Evolutionary conservation across 2,888 invertebrate genomes (phyloP).

Genomic region (Glomeris marginata): DNA sequence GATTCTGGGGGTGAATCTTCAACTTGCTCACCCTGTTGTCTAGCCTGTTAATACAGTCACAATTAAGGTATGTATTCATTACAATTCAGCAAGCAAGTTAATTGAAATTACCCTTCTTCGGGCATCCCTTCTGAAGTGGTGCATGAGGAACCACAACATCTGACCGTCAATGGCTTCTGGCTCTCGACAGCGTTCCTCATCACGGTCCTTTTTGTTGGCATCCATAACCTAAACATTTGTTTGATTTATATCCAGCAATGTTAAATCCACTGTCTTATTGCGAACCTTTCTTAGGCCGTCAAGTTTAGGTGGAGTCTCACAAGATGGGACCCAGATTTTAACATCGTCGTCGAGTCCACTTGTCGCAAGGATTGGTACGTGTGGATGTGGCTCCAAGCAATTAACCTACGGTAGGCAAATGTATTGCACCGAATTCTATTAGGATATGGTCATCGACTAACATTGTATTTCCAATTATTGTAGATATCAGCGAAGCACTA

Average conservation of each 20-base stretch:
- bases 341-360: conserved; percentile 83
- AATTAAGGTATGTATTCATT: neutral
- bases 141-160: conserved; percentile 38
- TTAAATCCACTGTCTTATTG: conserved; percentile 6
- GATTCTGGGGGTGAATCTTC: conserved; percentile 11
- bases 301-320: conserved; percentile 38
- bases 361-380: conserved; percentile 70
- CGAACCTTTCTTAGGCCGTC: conserved; percentile 33
- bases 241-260: conserved; percentile 2
- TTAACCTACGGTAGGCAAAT: conserved; percentile 50
- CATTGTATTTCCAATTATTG: conserved; percentile 10
- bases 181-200: conserved; percentile 29
- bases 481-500: conserved; percentile 17
- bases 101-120: conserved; percentile 24
- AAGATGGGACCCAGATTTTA: conserved; percentile 78
- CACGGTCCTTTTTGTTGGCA: conserved; percentile 30
- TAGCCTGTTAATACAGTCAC: conserved; percentile 10
- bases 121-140: conserved; percentile 33
- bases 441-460: too few relatives aligned
- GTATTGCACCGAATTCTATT: neutral
- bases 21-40: conserved; percentile 13
- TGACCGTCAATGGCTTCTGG: conserved; percentile 36
- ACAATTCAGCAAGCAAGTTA: neutral
- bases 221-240: conserved; percentile 24
- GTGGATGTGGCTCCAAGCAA: conserved; percentile 80